Evolutionary conservation across 2,797 vertebrate species (phyloP).

Genomic region (Allobates femoralis): DNA sequence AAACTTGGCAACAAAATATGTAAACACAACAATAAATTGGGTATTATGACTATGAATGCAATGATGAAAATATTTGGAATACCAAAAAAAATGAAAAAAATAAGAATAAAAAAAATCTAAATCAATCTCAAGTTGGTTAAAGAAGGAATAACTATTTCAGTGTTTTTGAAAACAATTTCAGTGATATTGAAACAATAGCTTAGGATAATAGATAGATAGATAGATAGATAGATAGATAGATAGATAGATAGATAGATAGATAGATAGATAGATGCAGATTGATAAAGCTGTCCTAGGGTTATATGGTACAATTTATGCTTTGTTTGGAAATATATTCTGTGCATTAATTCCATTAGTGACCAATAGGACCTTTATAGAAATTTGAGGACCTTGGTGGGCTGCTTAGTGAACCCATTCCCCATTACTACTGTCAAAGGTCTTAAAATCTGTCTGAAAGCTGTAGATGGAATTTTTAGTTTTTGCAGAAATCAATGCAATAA

Average conservation of each 20-base stretch:
- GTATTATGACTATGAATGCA: too few species aligned
- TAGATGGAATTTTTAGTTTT: conserved; percentile 62
- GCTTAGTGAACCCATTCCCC: not conserved
- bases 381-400: conserved; percentile 33
- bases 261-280: not conserved
- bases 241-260: conserved; percentile 1
- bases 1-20: too few species aligned
- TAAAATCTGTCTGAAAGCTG: conserved; percentile 58
- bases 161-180: too few species aligned
- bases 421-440: conserved; percentile 27
- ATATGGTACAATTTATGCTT: conserved; percentile 54
- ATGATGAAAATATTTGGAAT: too few species aligned
- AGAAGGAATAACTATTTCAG: too few species aligned
- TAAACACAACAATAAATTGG: too few species aligned
- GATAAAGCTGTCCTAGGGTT: not conserved
- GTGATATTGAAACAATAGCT: too few species aligned
- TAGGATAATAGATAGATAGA: too few species aligned
- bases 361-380: conserved; percentile 37
- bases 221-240: not conserved
- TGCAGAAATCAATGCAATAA: conserved; percentile 66
- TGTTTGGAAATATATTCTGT: conserved; percentile 63
- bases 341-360: conserved; percentile 36
- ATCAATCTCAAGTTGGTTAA: too few species aligned
- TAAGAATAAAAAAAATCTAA: too few species aligned
- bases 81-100: too few species aligned